Evolutionary conservation across 2,113 vertebrate species (phyloP), one percentile per base, ranked within the genome.

Genomic region (Pontoporia blainvillei): DNA sequence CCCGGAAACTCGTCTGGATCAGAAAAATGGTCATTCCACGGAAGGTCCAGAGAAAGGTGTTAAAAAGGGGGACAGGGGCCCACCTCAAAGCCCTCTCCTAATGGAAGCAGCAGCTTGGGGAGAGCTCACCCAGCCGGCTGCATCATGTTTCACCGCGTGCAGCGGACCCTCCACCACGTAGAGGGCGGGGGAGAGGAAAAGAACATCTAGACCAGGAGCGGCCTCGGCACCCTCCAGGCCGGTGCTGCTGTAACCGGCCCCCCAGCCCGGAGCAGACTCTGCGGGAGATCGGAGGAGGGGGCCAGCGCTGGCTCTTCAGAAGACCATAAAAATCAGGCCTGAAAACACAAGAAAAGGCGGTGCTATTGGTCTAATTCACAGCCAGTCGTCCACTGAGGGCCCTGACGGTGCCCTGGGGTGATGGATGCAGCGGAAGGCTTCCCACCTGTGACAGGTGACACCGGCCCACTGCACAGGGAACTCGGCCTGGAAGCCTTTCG

Each of bases 61-160:
- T 44, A 39, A 90, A 52, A 78, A 90, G 49, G 15, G 6, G 9
- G 17, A 8, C 39, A 29, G 34, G 1, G 27, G 9, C 2, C 73
- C 29, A 94, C 44, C 41, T 84, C 25, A 69, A 95, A 90, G 62
- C 62, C 86, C n/a, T 86, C 95, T 95, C 88, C 66, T 91, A 89
- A 78, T 31, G 90, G 29, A 91, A 95, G 84, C 78, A 7, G 2
- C 59, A 39, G 6, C 64, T 39, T 89, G 57, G 61, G 36, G 88
- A 94, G 23, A 59, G 64, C 36, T 89, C 81, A 67, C 36, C 73
- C 71, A 39, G 72, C 46, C 4, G n/a, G 49, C 44, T 94, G 64
- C 31, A 29, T 2, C 54, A 57, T 21, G 54, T 57, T 57, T 57
- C 54, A 57, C 20, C 20, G 20, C 2, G 20, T 57, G 20, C 20